A percentile compares a stretch with the other conserved stretches of the same genome.
Conservation (phyloP, 2,113 vertebrate species). For the human region GRCh38 chr5:178826001-178826500, state of each 20-base stretch:
- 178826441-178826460: neutral
- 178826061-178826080: too few species aligned
- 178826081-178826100: slow-evolving; percentile 52
- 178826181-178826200: slow-evolving; percentile 68
- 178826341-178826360: neutral
- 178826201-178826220: slow-evolving; percentile 51
- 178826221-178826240: slow-evolving; percentile 69
- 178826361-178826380: neutral
- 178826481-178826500: neutral
- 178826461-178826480: neutral
- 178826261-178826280: slow-evolving; percentile 57
- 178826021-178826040: neutral
- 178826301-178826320: slow-evolving; percentile 39
- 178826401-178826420: too few species aligned
- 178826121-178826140: slow-evolving; percentile 68
- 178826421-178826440: neutral
- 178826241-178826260: slow-evolving; percentile 67
- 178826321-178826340: slow-evolving; percentile 26
- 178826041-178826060: slow-evolving; percentile 65
- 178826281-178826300: slow-evolving; percentile 54
- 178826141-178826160: slow-evolving; percentile 54
- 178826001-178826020: slow-evolving; percentile 51
- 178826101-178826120: slow-evolving; percentile 26
- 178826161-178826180: slow-evolving; percentile 69
- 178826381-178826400: accelerated